Evolutionary conservation across 2,113 vertebrate species (phyloP), one percentile per base, ranked within the genome.

Genomic region (Neolamprologus falcicula): DNA sequence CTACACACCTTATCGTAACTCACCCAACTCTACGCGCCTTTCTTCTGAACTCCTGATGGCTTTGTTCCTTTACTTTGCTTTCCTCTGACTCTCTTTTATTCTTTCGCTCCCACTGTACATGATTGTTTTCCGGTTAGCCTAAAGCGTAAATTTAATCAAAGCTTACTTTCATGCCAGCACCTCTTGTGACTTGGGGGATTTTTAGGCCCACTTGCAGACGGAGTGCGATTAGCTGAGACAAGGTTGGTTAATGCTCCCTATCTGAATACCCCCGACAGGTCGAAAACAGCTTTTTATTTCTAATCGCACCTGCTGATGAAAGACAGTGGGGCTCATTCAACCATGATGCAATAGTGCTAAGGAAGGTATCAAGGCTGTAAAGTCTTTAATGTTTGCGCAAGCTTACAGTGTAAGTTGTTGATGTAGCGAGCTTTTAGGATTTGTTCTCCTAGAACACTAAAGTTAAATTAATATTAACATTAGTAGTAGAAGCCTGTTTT

Each of bases 71-170:
- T 19, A 16, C 33, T 35, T 47, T 83, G 50, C 76, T 54, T 54
- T 85, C 52, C 26, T 31, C 45, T 52, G 73, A 50, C 68, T 71
- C 68, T 28, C 24, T 28, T 63, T 83, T 42, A 59, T 87, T 84
- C 55, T 80, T 76, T 78, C 2, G 81, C 50, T 93, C 84, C 73
- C 91, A 83, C 73, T 26, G 85, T 83, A 84, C 88, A 53, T 66
- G 88, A 90, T 91, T 95, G 89, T 92, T 92, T 94, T 90, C 66
- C 19, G 66, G 82, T 93, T 94, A 71, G 89, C 93, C 92, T 88
- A 76, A 85, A 93, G 94, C 83, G 3, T 79, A 83, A 95, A 94
- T 95, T 94, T 92, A 95, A 95, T 95, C 90, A 94, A 92, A 93
- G 84, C 86, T 90, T 86, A 79, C 83, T 92, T 91, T 86, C 45